Base-by-base conservation (phyloP, 2,888 invertebrate species). In the Coelinius sp. region DNA sequence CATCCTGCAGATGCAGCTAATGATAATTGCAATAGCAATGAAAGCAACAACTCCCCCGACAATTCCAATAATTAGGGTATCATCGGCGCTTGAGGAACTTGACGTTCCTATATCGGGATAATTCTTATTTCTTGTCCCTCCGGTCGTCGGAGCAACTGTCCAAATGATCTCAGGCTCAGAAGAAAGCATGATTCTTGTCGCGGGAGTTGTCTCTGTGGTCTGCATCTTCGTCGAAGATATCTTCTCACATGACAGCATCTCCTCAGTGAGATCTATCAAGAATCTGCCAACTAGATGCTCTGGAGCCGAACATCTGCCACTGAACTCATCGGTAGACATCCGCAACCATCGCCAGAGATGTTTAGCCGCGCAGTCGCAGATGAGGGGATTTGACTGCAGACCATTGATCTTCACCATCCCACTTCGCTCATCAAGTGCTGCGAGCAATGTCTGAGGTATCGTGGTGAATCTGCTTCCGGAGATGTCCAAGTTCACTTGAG, bases 61-160 rank as follows among this genome's bases (percentile, higher is more conserved):
- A 77, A 97, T 97, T n/a, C 96, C 96, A 73, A 97, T 97, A 66
- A 97, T 97, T n/a, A 97, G 89, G 3, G 96, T 96, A 80, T 97
- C 97, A 81, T 97, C 97, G 81, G 96, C 96, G 69, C 92, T 93
- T 10, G 94, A 91, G 0, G 92, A 89, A 49, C 20, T 49, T 7
- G 90, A 90, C 0, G 64, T 53, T 22, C 91, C 53, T 90, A 90
- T 86, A 90, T 91, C 22, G 85, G 85, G 83, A 88, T 89, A 73
- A 88, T 89, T 83, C 89, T 91, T 91, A 85, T 80, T 90, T 89
- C 80, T 90, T 88, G 24, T 91, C 89, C 71, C 93, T 41, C 91
- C 89, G 73, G 91, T 91, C 0, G 93, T 90, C 2, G 95, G 93
- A n/a, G 94, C 93, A 12, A 95, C 90, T 1, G 95, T 95, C 95